These are phyloP conservation scores for Sarotherodon lohbergeri DNA, from an alignment of 2,113 vertebrate genomes.

Conservation along the genomic window DNA sequence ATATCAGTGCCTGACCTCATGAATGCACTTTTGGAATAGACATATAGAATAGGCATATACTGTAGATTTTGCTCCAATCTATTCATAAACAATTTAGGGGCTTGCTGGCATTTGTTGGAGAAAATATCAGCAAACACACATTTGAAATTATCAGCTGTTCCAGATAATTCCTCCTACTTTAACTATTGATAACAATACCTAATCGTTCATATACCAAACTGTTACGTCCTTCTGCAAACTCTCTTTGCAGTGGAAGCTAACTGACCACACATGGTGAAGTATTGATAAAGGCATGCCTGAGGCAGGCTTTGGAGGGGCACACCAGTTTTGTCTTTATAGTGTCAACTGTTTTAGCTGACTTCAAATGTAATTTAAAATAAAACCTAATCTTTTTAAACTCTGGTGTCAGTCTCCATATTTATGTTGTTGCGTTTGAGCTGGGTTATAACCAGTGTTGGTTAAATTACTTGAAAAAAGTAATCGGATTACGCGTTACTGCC, in stretches of 20 bases:
- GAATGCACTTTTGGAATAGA: not conserved
- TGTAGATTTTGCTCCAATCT: not conserved
- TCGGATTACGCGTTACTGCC: not conserved
- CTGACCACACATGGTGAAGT: not conserved
- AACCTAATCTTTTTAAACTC: not conserved
- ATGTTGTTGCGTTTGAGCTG: not conserved
- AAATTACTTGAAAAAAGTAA: not conserved
- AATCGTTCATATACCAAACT: not conserved
- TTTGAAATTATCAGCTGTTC: not conserved
- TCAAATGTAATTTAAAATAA: not conserved
- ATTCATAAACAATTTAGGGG: not conserved
- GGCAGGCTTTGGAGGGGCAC: fast-evolving
- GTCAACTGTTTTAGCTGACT: not conserved
- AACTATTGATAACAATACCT: not conserved
- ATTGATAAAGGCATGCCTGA: not conserved
- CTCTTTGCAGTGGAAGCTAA: not conserved
- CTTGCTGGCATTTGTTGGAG: not conserved
- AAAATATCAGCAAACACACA: not conserved
- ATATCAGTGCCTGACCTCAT: not conserved
- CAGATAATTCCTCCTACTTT: fast-evolving
- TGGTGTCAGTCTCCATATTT: not conserved
- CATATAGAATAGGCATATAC: not conserved
- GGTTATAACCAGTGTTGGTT: not conserved
- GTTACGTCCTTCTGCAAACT: not conserved
- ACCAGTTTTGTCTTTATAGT: not conserved